Conservation (phyloP, 2,797 vertebrate species). For the Pelochelys cantorii region DNA sequence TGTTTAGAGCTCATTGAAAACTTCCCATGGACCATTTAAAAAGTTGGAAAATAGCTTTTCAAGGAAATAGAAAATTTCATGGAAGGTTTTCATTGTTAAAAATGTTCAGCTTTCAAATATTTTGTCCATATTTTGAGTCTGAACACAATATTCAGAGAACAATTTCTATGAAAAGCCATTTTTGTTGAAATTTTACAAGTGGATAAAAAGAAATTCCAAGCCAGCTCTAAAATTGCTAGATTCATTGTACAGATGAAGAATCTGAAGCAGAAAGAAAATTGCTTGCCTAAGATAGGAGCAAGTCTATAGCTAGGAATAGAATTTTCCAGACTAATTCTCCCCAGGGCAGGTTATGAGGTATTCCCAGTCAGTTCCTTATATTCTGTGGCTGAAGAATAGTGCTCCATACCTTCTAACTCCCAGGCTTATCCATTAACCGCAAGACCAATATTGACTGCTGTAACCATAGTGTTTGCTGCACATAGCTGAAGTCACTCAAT, state of each 20-base stretch:
- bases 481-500: no score
- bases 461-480: no score
- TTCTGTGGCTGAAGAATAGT: background rate
- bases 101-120: no score
- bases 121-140: background rate
- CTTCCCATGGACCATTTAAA: background rate
- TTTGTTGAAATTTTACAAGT: background rate
- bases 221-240: background rate
- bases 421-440: background rate
- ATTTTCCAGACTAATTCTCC: background rate
- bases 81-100: background rate
- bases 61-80: background rate
- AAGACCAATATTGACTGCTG: background rate
- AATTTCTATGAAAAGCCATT: background rate
- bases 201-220: background rate
- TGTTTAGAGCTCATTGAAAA: background rate
- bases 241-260: background rate
- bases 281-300: background rate
- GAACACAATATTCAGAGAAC: background rate
- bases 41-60: background rate
- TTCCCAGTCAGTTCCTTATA: background rate
- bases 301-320: background rate
- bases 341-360: background rate
- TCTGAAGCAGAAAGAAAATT: background rate
- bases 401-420: background rate